Evolutionary conservation across 2,797 vertebrate species (phyloP).

Genomic region (Microcaecilia unicolor): DNA sequence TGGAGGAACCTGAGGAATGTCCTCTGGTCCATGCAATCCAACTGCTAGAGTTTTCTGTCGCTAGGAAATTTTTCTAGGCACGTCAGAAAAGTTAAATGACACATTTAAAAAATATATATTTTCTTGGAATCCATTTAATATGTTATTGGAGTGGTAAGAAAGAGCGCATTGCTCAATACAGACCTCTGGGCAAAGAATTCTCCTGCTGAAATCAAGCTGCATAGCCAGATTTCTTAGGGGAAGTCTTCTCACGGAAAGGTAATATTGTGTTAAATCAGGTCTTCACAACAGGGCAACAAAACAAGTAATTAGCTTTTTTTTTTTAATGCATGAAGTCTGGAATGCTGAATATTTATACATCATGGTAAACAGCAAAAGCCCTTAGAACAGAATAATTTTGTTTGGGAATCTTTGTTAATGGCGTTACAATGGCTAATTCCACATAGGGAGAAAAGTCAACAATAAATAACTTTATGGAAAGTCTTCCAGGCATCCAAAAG

Average conservation of each 20-base stretch:
- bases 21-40: slow-evolving; percentile 1
- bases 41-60: neutral
- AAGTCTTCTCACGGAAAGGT: slow-evolving; percentile 33
- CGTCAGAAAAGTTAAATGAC: slow-evolving; percentile 25
- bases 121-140: slow-evolving; percentile 42
- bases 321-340: slow-evolving; percentile 8
- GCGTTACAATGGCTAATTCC: too few species aligned
- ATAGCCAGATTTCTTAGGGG: slow-evolving; percentile 58
- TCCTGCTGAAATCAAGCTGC: slow-evolving; percentile 56
- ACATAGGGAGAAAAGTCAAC: neutral
- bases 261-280: slow-evolving; percentile 23
- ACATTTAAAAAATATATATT: too few species aligned
- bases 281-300: slow-evolving; percentile 4
- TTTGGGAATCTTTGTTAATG: too few species aligned
- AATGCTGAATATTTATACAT: neutral
- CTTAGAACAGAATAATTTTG: neutral
- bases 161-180: too few species aligned
- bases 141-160: slow-evolving; percentile 38
- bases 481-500: too few species aligned
- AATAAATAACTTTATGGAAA: neutral
- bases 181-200: slow-evolving; percentile 55
- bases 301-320: slow-evolving; percentile 35
- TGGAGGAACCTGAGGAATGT: too few species aligned
- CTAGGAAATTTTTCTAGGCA: slow-evolving; percentile 17
- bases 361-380: neutral